Evolutionary conservation across 1,140 invertebrate genomes (phyloP).

Genomic region (Eurytemora carolleeae): DNA sequence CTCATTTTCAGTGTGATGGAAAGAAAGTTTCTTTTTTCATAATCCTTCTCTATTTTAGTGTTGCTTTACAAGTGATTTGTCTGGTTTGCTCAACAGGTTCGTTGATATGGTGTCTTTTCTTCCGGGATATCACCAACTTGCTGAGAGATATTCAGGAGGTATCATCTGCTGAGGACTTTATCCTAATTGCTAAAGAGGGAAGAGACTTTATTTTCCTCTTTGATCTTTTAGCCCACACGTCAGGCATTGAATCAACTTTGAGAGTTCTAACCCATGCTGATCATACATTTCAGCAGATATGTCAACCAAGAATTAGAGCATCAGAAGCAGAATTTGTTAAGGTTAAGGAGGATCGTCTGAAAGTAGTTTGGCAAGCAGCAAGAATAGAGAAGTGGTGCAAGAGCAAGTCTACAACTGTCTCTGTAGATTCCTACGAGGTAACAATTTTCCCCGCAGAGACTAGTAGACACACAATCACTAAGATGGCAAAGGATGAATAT

Average conservation of each 20-base stretch:
- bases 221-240: slow-evolving; percentile 10
- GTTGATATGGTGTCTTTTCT: slow-evolving; percentile 4
- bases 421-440: slow-evolving; percentile 7
- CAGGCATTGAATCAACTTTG: slow-evolving; percentile 9
- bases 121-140: slow-evolving; percentile 5
- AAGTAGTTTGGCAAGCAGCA: slow-evolving; percentile 6
- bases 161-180: background rate
- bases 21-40: slow-evolving; percentile 6
- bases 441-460: slow-evolving; percentile 13
- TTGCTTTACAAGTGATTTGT: background rate
- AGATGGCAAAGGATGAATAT: background rate
- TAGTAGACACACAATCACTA: background rate
- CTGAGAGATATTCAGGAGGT: slow-evolving; percentile 1
- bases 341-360: slow-evolving; percentile 7
- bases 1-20: slow-evolving; percentile 5
- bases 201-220: slow-evolving; percentile 11
- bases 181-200: background rate
- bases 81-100: background rate
- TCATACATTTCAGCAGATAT: slow-evolving; percentile 6
- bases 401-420: background rate
- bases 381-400: slow-evolving; percentile 4
- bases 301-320: background rate
- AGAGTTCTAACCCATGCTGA: slow-evolving; percentile 7
- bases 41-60: background rate
- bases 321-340: background rate